These are phyloP conservation scores for Meloidogyne floridensis DNA, from an alignment of 1,140 invertebrate genomes.

Conservation along the genomic window DNA sequence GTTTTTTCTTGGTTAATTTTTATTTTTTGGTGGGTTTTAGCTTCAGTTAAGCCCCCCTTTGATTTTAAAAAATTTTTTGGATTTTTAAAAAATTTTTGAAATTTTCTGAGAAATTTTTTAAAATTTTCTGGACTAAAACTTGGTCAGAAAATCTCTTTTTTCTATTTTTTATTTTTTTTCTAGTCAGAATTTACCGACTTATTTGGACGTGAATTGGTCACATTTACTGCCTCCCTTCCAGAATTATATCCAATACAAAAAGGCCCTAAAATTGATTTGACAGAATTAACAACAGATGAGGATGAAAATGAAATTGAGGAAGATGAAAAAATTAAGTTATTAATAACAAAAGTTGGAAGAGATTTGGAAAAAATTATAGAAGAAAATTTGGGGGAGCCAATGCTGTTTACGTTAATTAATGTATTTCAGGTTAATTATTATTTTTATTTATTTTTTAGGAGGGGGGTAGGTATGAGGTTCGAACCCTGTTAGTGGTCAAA, in stretches of 20 bases:
- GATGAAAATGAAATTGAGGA: constrained; percentile 1
- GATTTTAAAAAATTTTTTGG: too few species aligned
- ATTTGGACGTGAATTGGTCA: background rate
- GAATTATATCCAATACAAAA: constrained; percentile 36
- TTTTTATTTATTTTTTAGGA: background rate
- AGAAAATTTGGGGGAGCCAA: constrained; percentile 38
- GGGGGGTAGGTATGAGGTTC: too few species aligned
- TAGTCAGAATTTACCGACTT: constrained; percentile 21
- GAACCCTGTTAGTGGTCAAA: too few species aligned
- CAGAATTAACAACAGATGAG: background rate
- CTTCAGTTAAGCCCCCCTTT: too few species aligned
- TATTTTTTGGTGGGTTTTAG: too few species aligned
- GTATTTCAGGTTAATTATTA: constrained; percentile 18
- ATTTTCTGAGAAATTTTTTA: background rate
- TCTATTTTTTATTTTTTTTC: background rate
- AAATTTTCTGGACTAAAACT: background rate
- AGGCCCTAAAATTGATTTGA: constrained; percentile 27
- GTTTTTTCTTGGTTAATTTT: too few species aligned
- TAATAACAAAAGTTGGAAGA: constrained; percentile 5
- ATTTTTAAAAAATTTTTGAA: too few species aligned
- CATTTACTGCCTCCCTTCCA: constrained; percentile 28
- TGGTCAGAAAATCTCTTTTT: background rate
- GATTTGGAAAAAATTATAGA: constrained; percentile 24
- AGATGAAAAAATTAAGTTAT: background rate
- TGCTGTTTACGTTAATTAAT: constrained; percentile 35